Base-by-base conservation (phyloP, 2,113 vertebrate genomes). In the Callithrix jacchus region DNA sequence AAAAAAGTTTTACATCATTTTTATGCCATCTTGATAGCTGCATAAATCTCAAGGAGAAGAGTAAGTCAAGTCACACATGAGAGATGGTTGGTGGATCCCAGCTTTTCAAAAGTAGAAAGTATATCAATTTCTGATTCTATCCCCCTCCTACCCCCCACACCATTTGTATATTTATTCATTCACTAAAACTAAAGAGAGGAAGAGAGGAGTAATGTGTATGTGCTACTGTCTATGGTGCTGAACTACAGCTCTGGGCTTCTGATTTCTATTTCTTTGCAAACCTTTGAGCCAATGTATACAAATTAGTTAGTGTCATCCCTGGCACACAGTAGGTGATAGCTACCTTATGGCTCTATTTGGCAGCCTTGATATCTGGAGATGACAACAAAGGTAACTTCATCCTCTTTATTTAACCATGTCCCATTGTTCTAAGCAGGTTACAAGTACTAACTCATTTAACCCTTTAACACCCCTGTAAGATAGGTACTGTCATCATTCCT, bases 151-250 rank as follows among this genome's bases (percentile, higher is more conserved):
- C 40, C 25, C 0, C 52, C 6, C 4, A n/a, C 25, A 68, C 49
- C 52, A 17, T 35, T 23, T 83, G 13, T 12, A 40, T 35, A 35
- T 23, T 21, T 64, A 40, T 40, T 12, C 37, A 73, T 16, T 85
- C 68, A 49, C 18, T 61, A 32, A 66, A 68, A 27, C 45, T 40
- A 6, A 42, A 61, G 21, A 16, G 52, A 25, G n/a, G 23, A 37
- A 6, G 14, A 16, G 13, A 25, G 37, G 17, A 18, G 4, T 21
- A 11, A 14, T 61, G 35, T 18, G 6, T 0, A 0, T 2, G 4
- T 68, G 49, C 18, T 11, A 2, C 54, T 92, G 80, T 87, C 81
- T 35, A 0, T 47, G 68, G 87, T 95, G 32, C 52, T 91, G 87
- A 93, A 42, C 20, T 25, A 0, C 37, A 47, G n/a, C 35, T n/a